A percentile compares a stretch with the other conserved stretches of the same genome.
Conservation (phyloP, 2,113 vertebrate species). For the Oenanthe melanoleuca region DNA sequence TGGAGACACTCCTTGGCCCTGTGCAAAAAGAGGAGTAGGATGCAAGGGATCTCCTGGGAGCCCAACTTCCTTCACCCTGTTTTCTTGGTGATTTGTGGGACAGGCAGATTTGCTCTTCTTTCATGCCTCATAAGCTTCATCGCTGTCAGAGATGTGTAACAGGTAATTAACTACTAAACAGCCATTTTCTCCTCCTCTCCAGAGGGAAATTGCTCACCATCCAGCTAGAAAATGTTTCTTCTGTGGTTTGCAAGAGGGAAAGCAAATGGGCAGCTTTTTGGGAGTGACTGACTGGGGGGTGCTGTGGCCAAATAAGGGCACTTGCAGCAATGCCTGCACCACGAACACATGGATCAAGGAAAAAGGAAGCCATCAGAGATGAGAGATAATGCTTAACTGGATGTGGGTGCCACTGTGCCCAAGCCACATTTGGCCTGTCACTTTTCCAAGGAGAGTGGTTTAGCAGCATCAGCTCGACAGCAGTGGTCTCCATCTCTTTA, state of each 20-base stretch:
- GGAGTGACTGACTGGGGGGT: background rate
- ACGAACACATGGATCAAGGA: background rate
- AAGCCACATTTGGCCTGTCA: accelerated
- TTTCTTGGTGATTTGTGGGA: conserved; percentile 10
- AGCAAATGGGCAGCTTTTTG: background rate
- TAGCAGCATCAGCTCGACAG: background rate
- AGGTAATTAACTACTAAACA: conserved; percentile 76
- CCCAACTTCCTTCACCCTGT: background rate
- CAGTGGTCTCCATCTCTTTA: background rate
- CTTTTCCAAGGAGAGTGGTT: background rate
- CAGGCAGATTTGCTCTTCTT: background rate
- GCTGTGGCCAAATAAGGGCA: background rate
- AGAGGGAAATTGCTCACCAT: conserved; percentile 59
- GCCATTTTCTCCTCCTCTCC: conserved; percentile 67
- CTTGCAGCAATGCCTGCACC: background rate
- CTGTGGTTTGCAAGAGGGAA: conserved; percentile 28
- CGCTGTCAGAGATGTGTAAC: conserved; percentile 63
- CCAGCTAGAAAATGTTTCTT: conserved; percentile 70
- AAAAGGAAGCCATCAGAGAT: background rate
- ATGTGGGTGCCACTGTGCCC: background rate
- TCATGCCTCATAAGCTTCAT: conserved; percentile 66
- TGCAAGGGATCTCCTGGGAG: background rate
- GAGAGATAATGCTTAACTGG: background rate
- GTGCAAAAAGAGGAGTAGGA: background rate
- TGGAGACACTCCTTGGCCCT: background rate